phyloP scores from a whole-genome alignment of 1,140 invertebrate species.

The Plutomurus gul region DNA sequence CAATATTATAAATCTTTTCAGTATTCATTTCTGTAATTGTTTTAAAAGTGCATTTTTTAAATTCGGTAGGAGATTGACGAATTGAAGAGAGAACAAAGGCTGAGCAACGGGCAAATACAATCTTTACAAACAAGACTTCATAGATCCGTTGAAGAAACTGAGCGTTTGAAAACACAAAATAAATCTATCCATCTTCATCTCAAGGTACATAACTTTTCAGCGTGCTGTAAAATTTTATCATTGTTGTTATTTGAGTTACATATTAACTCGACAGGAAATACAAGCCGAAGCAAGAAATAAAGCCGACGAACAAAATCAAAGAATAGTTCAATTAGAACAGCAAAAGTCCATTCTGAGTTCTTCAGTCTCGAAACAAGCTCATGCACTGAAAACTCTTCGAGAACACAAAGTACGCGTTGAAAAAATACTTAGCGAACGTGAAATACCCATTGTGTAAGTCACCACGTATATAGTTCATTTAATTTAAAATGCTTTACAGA shows the following conservation, averaged over 20 bases:
- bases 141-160: slow-evolving; percentile 45
- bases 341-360: slow-evolving; percentile 34
- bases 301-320: slow-evolving; percentile 37
- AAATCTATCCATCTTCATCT: slow-evolving; percentile 45
- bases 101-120: slow-evolving; percentile 29
- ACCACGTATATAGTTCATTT: background rate
- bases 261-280: slow-evolving; percentile 32
- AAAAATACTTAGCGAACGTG: background rate
- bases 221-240: background rate
- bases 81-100: slow-evolving; percentile 43
- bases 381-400: slow-evolving; percentile 37
- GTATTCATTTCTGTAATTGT: background rate
- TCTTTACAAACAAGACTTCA: slow-evolving; percentile 45
- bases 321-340: slow-evolving; percentile 42
- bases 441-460: background rate
- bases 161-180: slow-evolving; percentile 47
- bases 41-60: background rate
- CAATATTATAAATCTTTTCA: background rate
- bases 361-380: slow-evolving; percentile 40
- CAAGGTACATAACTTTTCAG: slow-evolving; percentile 15
- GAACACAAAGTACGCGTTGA: slow-evolving; percentile 38
- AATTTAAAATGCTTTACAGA: too few species aligned
- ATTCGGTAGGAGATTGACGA: slow-evolving; percentile 44
- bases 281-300: slow-evolving; percentile 34
- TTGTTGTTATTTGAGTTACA: background rate